phyloP scores from a whole-genome alignment of 2,797 vertebrate species.

The Eremophila alpestris region DNA sequence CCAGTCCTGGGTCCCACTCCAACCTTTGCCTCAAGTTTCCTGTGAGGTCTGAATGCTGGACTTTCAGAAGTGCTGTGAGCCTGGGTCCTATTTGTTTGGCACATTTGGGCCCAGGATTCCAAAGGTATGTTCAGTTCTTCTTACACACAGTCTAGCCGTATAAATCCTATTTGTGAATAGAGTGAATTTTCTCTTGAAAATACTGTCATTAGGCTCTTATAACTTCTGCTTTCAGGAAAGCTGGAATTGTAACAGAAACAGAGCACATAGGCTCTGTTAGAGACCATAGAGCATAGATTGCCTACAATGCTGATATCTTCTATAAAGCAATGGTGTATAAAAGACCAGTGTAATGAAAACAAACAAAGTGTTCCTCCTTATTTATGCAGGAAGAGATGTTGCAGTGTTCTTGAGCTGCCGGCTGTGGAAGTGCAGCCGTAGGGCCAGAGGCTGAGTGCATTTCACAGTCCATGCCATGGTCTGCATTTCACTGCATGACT shows the following conservation, averaged over 20 bases:
- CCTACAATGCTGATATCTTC: not conserved
- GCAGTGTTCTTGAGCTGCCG: not conserved
- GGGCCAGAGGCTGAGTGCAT: not conserved
- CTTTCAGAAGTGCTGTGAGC: not conserved
- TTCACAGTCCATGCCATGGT: not conserved
- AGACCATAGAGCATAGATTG: not conserved
- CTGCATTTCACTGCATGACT: not conserved
- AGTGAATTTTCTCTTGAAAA: not conserved
- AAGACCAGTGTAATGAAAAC: not conserved
- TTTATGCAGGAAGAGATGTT: not conserved
- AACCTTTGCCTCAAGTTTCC: constrained; percentile 31
- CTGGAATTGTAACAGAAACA: not conserved
- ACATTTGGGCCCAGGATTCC: not conserved
- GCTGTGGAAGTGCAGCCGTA: not conserved
- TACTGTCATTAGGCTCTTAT: not conserved
- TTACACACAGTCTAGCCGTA: not conserved
- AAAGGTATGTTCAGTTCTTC: not conserved
- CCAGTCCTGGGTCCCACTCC: not conserved
- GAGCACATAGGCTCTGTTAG: not conserved
- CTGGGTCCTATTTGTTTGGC: not conserved
- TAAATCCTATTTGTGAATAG: not conserved
- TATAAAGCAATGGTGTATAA: not conserved
- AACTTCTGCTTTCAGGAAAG: not conserved
- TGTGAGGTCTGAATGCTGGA: not conserved
- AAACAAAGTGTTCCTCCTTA: accelerated